A percentile compares a stretch with the other conserved stretches of the same genome.
Evolutionary conservation across 2,797 vertebrate species (phyloP).

Genomic region (Galagoides demidoff): DNA sequence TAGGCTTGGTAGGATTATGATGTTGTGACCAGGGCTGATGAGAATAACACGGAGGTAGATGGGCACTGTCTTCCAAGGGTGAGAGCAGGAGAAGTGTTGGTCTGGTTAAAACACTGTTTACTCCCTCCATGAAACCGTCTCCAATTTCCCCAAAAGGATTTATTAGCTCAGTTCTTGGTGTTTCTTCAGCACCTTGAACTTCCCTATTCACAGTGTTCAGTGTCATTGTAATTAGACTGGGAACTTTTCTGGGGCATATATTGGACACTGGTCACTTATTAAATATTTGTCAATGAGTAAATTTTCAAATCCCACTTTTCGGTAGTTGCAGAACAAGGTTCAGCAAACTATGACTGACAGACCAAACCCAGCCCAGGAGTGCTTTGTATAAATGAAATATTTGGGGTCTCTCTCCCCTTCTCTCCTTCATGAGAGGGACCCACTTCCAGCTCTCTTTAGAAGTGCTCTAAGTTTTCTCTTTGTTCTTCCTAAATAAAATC

Average conservation of each 20-base stretch:
- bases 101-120: background rate
- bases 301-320: background rate
- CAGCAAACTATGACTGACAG: background rate
- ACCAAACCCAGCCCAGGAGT: background rate
- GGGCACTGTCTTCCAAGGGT: background rate
- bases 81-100: background rate
- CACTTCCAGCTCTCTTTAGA: no score
- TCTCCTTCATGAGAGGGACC: no score
- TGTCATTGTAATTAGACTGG: background rate
- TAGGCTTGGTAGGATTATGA: background rate
- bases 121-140: background rate
- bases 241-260: background rate
- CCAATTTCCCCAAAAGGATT: background rate
- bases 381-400: background rate
- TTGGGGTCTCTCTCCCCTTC: no score
- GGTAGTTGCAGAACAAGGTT: background rate
- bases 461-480: no score
- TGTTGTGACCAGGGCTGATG: background rate
- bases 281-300: background rate
- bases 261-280: background rate
- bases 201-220: background rate
- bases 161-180: background rate
- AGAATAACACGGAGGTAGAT: background rate
- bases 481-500: no score
- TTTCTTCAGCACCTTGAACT: background rate